These are phyloP conservation scores for Pelusios castaneus DNA, from an alignment of 2,113 vertebrate species.

Conservation along the genomic window DNA sequence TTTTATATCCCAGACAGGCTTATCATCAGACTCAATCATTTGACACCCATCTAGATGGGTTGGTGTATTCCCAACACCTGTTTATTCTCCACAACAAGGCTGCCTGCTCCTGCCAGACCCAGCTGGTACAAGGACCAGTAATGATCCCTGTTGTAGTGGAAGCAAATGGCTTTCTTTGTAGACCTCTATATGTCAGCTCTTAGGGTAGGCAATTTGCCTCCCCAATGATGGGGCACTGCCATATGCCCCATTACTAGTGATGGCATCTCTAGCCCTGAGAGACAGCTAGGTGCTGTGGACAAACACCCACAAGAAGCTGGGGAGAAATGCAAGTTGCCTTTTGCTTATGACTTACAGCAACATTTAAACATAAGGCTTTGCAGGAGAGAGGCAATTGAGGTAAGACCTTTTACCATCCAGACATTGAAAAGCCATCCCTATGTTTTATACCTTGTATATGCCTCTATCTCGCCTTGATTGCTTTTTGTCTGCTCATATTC, in stretches of 20 bases:
- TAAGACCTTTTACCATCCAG: not conserved
- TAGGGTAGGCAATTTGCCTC: fast-evolving
- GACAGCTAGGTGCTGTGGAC: not conserved
- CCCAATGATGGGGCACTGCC: not conserved
- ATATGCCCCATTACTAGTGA: fast-evolving
- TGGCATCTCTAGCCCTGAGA: not conserved
- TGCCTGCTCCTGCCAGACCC: not conserved
- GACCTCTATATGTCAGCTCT: fast-evolving
- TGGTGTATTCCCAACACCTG: not conserved
- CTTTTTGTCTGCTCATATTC: conserved; percentile 53
- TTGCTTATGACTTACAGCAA: fast-evolving
- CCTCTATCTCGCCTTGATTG: conserved; percentile 66
- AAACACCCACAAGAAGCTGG: not conserved
- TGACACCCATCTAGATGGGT: not conserved
- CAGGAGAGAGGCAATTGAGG: not conserved
- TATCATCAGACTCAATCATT: not conserved
- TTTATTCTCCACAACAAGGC: not conserved
- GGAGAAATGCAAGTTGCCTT: not conserved
- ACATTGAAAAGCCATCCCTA: not conserved
- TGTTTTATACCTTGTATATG: conserved; percentile 48
- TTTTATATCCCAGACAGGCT: not conserved
- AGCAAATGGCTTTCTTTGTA: fast-evolving
- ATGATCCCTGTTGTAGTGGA: fast-evolving
- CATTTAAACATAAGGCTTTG: not conserved
- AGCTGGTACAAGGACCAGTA: fast-evolving